phyloP scores from a whole-genome alignment of 2,113 vertebrate species.

The Osmerus eperlanus region DNA sequence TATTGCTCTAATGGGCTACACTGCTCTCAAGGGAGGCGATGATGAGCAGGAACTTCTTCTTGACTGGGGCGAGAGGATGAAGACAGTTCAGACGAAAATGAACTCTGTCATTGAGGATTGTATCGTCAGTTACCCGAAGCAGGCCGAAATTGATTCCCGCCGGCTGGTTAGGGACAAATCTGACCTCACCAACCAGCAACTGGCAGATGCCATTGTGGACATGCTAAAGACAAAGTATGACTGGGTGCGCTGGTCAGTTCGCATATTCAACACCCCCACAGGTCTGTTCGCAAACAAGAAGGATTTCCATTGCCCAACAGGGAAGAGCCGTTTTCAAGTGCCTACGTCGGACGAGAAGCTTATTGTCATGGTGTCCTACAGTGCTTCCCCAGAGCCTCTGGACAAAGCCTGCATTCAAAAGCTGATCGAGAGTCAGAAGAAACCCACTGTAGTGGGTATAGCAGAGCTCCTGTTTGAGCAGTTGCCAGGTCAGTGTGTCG shows the following conservation, averaged over 20 bases:
- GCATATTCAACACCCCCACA: slow-evolving; percentile 57
- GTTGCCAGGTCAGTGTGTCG: slow-evolving; percentile 54
- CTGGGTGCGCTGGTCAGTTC: slow-evolving; percentile 76
- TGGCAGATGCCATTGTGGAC: slow-evolving; percentile 60
- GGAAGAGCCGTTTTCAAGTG: slow-evolving; percentile 71
- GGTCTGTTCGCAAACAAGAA: slow-evolving; percentile 57
- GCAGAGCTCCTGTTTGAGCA: slow-evolving; percentile 63
- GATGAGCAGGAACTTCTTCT: slow-evolving; percentile 66
- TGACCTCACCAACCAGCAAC: slow-evolving; percentile 55
- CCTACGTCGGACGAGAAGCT: slow-evolving; percentile 54
- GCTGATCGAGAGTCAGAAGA: slow-evolving; percentile 66
- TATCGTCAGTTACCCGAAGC: slow-evolving; percentile 64
- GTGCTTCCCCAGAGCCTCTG: slow-evolving; percentile 67
- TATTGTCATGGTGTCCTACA: slow-evolving; percentile 71
- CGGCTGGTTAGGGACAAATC: slow-evolving; percentile 57
- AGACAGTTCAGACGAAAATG: slow-evolving; percentile 68
- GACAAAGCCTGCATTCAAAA: slow-evolving; percentile 58
- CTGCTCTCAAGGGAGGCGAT: slow-evolving; percentile 59
- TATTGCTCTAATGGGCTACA: slow-evolving; percentile 71
- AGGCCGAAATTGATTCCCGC: slow-evolving; percentile 62
- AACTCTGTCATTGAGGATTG: slow-evolving; percentile 68
- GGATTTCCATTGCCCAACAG: slow-evolving; percentile 58
- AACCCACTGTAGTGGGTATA: slow-evolving; percentile 32
- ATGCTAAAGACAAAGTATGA: slow-evolving; percentile 68
- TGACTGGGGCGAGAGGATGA: slow-evolving; percentile 71